These are phyloP conservation scores for Lithodes maja DNA, from an alignment of 2,888 invertebrate species.

Conservation along the genomic window DNA sequence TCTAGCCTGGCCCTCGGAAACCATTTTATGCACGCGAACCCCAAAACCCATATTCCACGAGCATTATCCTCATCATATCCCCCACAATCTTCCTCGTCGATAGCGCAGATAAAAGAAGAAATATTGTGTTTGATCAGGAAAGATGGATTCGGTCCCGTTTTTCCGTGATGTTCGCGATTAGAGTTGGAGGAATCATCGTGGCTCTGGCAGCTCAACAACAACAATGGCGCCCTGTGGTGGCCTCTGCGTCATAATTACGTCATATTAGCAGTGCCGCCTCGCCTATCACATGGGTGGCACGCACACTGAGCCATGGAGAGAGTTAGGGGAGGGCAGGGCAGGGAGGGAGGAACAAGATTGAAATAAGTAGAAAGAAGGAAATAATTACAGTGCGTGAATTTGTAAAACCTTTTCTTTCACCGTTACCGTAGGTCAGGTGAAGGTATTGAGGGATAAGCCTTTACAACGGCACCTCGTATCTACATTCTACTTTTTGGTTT, in stretches of 20 bases:
- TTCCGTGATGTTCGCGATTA: background rate
- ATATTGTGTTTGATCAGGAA: slow-evolving; percentile 7
- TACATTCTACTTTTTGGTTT: too few relatives aligned
- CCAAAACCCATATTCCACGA: background rate
- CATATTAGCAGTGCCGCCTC: background rate
- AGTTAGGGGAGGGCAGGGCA: background rate
- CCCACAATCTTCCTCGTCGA: background rate
- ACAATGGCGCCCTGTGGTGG: background rate
- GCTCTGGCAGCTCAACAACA: slow-evolving; percentile 3
- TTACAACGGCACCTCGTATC: background rate
- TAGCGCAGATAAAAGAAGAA: background rate
- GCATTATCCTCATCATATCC: background rate
- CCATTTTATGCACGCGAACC: background rate
- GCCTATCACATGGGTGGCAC: background rate
- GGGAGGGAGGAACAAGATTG: background rate
- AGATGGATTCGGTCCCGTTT: background rate
- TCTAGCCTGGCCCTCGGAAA: background rate
- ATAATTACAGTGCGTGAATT: background rate
- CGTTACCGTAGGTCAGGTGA: too few relatives aligned
- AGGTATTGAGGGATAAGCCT: background rate
- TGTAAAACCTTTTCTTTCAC: background rate
- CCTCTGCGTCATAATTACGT: background rate
- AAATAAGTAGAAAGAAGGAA: background rate
- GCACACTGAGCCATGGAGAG: background rate
- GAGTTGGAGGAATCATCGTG: background rate